phyloP scores from a whole-genome alignment of 2,888 invertebrate species.

The Eilema griseolum region DNA sequence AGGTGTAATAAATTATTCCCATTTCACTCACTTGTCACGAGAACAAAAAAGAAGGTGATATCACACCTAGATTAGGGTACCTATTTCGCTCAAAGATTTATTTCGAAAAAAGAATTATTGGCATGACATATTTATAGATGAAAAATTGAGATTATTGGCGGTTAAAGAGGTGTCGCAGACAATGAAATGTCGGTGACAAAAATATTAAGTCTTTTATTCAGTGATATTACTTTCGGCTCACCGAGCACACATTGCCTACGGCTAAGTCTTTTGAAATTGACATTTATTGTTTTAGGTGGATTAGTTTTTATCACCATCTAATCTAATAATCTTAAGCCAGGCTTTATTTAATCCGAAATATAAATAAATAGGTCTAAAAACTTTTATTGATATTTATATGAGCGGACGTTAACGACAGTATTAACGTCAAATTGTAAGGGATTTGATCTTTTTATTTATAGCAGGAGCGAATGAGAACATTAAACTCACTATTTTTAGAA shows the following conservation, averaged over 20 bases:
- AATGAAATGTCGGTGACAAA: neutral
- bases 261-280: slow-evolving; percentile 15
- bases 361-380: slow-evolving; percentile 28
- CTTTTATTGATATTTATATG: slow-evolving; percentile 21
- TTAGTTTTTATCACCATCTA: slow-evolving; percentile 56
- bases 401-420: neutral
- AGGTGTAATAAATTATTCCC: slow-evolving; percentile 38
- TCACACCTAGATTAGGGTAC: slow-evolving; percentile 17
- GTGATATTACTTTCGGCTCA: neutral
- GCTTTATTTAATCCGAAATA: slow-evolving; percentile 30
- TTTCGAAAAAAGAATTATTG: slow-evolving; percentile 39
- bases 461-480: neutral
- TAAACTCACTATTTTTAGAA: slow-evolving; percentile 19
- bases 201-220: neutral
- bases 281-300: slow-evolving; percentile 70
- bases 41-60: slow-evolving; percentile 43
- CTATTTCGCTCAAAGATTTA: neutral
- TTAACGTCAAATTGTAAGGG: slow-evolving; percentile 9
- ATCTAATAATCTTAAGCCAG: slow-evolving; percentile 50
- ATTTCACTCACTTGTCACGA: slow-evolving; percentile 37
- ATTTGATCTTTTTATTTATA: slow-evolving; percentile 40
- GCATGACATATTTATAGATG: neutral
- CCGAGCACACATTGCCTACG: neutral
- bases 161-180: neutral
- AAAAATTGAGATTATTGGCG: neutral